Conservation (phyloP, 1,140 invertebrate genomes). For the Drosophila suzukii region DNA sequence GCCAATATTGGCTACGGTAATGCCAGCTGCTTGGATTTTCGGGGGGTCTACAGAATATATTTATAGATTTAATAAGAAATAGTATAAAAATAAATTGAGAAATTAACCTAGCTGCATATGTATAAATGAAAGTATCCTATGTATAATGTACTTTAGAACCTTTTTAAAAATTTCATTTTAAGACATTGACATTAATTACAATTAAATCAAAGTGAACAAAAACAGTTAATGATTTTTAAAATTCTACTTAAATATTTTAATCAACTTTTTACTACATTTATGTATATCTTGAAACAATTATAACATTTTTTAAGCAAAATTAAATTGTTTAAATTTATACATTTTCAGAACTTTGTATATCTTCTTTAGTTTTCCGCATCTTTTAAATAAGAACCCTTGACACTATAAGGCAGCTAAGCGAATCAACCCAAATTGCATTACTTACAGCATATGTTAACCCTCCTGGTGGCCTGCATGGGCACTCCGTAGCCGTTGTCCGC, state of each 20-base stretch:
- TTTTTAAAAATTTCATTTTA: too few species aligned
- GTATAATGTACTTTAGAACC: too few species aligned
- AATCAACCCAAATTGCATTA: conserved; percentile 53
- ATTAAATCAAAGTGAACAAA: too few species aligned
- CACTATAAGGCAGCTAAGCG: not conserved
- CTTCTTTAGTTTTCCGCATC: not conserved
- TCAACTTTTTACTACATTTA: too few species aligned
- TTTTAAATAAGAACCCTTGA: not conserved
- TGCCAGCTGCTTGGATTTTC: conserved; percentile 89
- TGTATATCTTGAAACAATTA: too few species aligned
- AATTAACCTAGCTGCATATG: not conserved
- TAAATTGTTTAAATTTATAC: not conserved
- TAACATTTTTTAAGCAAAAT: too few species aligned
- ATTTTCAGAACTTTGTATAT: not conserved
- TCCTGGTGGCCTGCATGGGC: conserved; percentile 91
- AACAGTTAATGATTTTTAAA: too few species aligned
- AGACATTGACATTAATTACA: too few species aligned
- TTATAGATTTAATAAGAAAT: not conserved
- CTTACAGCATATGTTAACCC: conserved; percentile 92
- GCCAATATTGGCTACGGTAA: conserved; percentile 89
- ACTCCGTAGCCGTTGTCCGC: conserved; percentile 94
- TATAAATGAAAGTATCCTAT: too few species aligned
- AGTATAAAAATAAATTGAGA: not conserved
- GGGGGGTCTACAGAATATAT: conserved; percentile 87
- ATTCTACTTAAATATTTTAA: too few species aligned